Conservation (phyloP, 1,140 invertebrate genomes). For the Battus philenor region DNA sequence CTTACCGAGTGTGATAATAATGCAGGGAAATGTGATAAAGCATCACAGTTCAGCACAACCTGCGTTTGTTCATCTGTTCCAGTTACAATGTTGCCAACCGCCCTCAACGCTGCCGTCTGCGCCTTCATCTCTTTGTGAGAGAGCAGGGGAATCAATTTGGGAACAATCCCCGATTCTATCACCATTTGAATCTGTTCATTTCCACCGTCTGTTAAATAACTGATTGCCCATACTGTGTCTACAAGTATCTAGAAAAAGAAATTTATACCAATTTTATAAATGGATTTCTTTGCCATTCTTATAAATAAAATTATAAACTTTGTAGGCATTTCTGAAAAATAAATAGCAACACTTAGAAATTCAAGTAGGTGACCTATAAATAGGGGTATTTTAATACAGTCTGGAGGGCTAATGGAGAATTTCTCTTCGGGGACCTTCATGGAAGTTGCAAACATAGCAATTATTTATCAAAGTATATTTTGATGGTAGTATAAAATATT, state of each 20-base stretch:
- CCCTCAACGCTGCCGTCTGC: conserved; percentile 96
- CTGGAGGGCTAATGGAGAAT: too few relatives aligned
- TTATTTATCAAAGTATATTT: too few relatives aligned
- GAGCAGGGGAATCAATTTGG: conserved; percentile 94
- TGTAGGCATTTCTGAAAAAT: too few relatives aligned
- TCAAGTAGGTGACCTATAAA: too few relatives aligned
- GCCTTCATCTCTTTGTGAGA: conserved; percentile 98
- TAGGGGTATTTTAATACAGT: too few relatives aligned
- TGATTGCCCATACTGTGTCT: conserved; percentile 99
- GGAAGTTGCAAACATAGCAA: too few relatives aligned
- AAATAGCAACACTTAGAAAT: too few relatives aligned
- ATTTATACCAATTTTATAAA: too few relatives aligned
- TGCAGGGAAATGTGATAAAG: conserved; percentile 92
- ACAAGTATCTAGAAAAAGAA: conserved; percentile 89
- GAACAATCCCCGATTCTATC: conserved; percentile 96
- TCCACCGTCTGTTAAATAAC: conserved; percentile 98
- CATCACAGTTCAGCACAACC: conserved; percentile 94
- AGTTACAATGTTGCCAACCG: conserved; percentile 99
- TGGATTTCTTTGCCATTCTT: too few relatives aligned
- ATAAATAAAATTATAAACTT: too few relatives aligned
- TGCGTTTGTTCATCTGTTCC: conserved; percentile 99
- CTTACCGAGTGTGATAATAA: conserved; percentile 87
- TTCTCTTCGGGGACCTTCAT: too few relatives aligned
- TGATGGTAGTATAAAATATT: too few relatives aligned
- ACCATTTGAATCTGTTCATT: conserved; percentile 99